These are phyloP conservation scores for Leptinotarsa peninsularis DNA, from an alignment of 2,888 invertebrate genomes.

Conservation along the genomic window DNA sequence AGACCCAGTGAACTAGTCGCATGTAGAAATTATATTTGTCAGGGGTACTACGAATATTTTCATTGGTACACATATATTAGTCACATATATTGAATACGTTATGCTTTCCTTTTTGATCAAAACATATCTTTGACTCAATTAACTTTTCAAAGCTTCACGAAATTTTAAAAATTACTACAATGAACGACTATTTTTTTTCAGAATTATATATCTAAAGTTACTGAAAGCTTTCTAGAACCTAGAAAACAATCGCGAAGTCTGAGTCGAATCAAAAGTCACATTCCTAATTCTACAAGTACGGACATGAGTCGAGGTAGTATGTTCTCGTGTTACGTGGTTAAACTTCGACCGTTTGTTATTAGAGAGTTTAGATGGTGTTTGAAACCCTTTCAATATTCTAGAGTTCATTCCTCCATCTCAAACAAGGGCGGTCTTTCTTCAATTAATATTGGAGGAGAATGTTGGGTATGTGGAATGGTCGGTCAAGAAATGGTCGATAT, in stretches of 20 bases:
- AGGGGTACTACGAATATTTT: too few relatives aligned
- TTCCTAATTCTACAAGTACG: not conserved
- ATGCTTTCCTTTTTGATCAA: too few relatives aligned
- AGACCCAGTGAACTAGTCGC: too few relatives aligned
- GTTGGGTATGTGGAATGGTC: not conserved
- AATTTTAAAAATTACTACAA: too few relatives aligned
- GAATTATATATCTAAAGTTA: too few relatives aligned
- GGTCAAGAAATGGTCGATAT: not conserved
- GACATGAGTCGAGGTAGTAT: not conserved
- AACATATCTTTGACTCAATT: too few relatives aligned
- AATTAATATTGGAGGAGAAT: constrained; percentile 3
- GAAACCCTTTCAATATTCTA: constrained; percentile 1
- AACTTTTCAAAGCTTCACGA: too few relatives aligned
- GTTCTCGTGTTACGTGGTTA: constrained; percentile 10
- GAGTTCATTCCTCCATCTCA: not conserved
- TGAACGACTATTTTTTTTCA: too few relatives aligned
- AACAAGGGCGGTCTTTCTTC: not conserved
- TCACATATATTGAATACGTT: too few relatives aligned
- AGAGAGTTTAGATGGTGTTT: not conserved
- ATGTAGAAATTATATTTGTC: too few relatives aligned
- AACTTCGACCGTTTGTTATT: constrained; percentile 6
- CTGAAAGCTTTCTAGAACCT: not conserved
- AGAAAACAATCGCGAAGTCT: constrained; percentile 1
- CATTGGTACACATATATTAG: too few relatives aligned
- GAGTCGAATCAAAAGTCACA: not conserved